Evolutionary conservation across 2,113 vertebrate species (phyloP).

Genomic region (Oenanthe oenanthe): DNA sequence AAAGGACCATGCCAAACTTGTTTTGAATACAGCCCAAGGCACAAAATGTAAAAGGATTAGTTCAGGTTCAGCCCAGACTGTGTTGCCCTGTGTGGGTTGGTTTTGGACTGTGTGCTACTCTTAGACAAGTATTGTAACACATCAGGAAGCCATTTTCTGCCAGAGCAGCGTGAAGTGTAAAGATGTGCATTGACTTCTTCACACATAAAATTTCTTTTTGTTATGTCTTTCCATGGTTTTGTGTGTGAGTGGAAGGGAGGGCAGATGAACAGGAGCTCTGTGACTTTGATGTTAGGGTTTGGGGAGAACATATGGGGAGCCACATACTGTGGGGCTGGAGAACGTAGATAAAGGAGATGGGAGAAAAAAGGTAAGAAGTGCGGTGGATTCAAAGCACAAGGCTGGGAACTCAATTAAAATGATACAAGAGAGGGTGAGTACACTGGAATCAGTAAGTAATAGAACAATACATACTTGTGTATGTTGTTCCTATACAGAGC

Average conservation of each 20-base stretch:
- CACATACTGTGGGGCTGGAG: not conserved
- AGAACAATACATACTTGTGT: not conserved
- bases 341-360: not conserved
- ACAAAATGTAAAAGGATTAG: not conserved
- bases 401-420: not conserved
- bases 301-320: not conserved
- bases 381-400: not conserved
- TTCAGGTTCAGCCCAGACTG: not conserved
- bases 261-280: not conserved
- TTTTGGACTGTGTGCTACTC: not conserved
- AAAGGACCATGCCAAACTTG: not conserved
- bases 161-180: not conserved
- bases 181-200: not conserved
- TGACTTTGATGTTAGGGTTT: not conserved
- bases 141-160: not conserved
- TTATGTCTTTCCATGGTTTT: not conserved
- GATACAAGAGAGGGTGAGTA: not conserved
- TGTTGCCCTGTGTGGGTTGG: not conserved
- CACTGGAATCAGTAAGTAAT: not conserved
- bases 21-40: not conserved
- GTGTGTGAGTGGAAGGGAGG: not conserved
- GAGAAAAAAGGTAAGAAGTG: not conserved
- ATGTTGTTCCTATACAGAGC: not conserved
- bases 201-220: not conserved
- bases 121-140: not conserved